Base-by-base conservation (phyloP, 2,888 invertebrate genomes). In the Baccha elongata region DNA sequence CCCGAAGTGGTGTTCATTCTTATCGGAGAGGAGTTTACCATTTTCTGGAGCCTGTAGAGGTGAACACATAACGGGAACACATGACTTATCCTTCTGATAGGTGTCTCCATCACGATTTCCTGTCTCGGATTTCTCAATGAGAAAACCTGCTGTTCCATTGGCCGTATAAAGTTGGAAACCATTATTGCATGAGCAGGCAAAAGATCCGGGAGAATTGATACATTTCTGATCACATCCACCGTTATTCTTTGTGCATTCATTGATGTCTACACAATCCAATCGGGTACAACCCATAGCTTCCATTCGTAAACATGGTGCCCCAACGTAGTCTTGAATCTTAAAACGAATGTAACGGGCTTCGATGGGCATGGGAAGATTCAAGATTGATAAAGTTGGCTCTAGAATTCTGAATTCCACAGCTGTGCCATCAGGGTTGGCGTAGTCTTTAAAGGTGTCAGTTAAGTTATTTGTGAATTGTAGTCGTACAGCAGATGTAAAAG, bases 221-320 rank as follows among this genome's bases (percentile, higher is more conserved):
- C 98, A 98, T 91, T 97, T 97, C 87, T 98, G 98, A 87, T 97
- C 96, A 90, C 98, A 98, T 13, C 97, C 97, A 11, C 98, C 98
- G 87, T 98, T 98, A 85, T 95, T 94, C 29, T 93, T 93, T 48
- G 93, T 93, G 88, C 98, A 98, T 89, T 98, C 98, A 87, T 98
- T 97, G 48, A 97, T 93, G 88, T 98, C 98, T 13, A 93, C 92
- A 88, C 98, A 98, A 88, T 98, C 97, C 85, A 97, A 92, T 85
- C 97, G 93, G 0, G 96, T 96, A 88, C 98, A 98, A 15, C 98
- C 98, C 96, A 97, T 97, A 37, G 97, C 93, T 92, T 98, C 98
- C 75, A 98, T 91, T 89, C 97, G 96, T 76, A 98, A 91, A 88
- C 98, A 98, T 0, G 98, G 98, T 0, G 97, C 97, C 6, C 95